Conservation (phyloP, 1,140 invertebrate species). For the Apis mellifera region DNA sequence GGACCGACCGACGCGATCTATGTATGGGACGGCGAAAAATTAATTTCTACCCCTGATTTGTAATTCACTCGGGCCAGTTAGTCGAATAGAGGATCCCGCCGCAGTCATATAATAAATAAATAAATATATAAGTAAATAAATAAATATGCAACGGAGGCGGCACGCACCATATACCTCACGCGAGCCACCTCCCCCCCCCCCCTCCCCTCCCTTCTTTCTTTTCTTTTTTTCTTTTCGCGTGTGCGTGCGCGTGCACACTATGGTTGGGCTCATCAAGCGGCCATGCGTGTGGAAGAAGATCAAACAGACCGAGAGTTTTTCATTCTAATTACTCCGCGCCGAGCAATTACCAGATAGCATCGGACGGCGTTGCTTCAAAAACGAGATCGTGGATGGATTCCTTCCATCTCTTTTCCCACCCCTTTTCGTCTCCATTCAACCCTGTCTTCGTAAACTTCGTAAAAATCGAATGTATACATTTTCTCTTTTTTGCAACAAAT, state of each 20-base stretch:
- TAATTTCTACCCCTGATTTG: slow-evolving; percentile 29
- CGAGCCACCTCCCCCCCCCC: slow-evolving; percentile 47
- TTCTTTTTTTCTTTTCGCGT: background rate
- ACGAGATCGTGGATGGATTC: slow-evolving; percentile 1
- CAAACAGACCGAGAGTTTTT: slow-evolving; percentile 78
- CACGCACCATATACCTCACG: slow-evolving; percentile 75
- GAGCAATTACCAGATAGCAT: slow-evolving; percentile 69
- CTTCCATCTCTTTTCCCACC: background rate
- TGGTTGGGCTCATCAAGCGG: slow-evolving; percentile 68
- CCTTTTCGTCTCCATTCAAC: background rate
- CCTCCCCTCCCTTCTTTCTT: slow-evolving; percentile 13
- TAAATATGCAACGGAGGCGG: slow-evolving; percentile 77
- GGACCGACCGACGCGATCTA: background rate
- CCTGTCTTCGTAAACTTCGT: background rate
- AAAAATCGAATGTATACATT: background rate
- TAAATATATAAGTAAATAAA: slow-evolving; percentile 75
- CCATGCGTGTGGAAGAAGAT: slow-evolving; percentile 61
- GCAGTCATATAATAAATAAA: slow-evolving; percentile 72
- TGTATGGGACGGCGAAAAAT: slow-evolving; percentile 16
- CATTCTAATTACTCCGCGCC: slow-evolving; percentile 75
- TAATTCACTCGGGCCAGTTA: background rate
- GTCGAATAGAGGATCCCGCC: background rate
- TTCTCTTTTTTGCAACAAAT: too few species aligned
- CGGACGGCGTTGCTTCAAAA: slow-evolving; percentile 36
- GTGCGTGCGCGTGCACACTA: slow-evolving; percentile 24